Percentiles rank a stretch among this genome's conserved stretches.
Conservation (phyloP, 2,113 vertebrate genomes). For the Pygoscelis antarcticus region DNA sequence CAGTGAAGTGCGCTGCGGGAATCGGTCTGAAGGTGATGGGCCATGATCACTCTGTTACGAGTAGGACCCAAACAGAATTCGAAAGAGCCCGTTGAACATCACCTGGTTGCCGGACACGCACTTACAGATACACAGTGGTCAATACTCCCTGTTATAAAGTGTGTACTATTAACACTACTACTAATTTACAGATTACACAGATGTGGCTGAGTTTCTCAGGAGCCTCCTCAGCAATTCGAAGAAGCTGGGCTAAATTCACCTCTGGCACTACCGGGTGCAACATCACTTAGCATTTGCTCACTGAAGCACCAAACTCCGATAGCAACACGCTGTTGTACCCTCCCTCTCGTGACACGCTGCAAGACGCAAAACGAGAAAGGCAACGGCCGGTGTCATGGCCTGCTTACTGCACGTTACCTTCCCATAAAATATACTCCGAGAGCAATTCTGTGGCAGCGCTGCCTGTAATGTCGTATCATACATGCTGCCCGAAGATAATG, state of each 20-base stretch:
- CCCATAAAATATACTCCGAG: background rate
- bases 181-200: background rate
- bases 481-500: background rate
- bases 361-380: background rate
- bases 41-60: fast-evolving
- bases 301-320: background rate
- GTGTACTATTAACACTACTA: background rate
- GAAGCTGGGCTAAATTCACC: background rate
- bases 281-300: background rate
- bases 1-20: fast-evolving
- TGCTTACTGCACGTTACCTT: background rate
- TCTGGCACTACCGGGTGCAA: background rate
- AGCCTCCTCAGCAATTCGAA: background rate
- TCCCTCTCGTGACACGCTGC: background rate
- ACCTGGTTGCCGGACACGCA: background rate
- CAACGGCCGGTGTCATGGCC: background rate
- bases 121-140: fast-evolving
- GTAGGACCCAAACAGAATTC: background rate
- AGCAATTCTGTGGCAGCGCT: background rate
- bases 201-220: background rate
- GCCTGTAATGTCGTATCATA: background rate
- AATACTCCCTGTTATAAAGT: background rate
- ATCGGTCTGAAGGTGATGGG: background rate
- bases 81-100: background rate
- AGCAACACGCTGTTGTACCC: background rate